A percentile compares a stretch with the other conserved stretches of the same genome.
phyloP scores from a whole-genome alignment of 2,888 invertebrate genomes.

The Teleogryllus oceanicus region DNA sequence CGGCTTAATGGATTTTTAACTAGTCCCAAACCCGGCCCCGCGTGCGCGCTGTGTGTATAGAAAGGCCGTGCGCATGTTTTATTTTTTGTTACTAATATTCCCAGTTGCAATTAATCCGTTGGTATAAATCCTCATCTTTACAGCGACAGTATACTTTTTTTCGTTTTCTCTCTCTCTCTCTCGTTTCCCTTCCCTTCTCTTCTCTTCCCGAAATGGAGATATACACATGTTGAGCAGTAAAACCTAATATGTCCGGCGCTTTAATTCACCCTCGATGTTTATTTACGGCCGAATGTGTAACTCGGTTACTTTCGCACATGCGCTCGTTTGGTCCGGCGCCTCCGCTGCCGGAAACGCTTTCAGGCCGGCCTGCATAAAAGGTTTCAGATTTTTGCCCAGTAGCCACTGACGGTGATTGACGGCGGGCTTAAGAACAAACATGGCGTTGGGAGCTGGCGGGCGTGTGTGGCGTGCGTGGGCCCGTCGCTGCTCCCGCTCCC shows the following conservation, averaged over 20 bases:
- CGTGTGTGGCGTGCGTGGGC: too few relatives aligned
- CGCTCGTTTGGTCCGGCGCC: not conserved
- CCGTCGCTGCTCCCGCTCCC: too few relatives aligned
- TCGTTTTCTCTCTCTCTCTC: not conserved
- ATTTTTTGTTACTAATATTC: not conserved
- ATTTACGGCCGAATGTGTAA: constrained; percentile 9
- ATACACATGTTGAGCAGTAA: constrained; percentile 8
- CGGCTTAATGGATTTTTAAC: not conserved
- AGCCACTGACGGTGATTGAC: not conserved
- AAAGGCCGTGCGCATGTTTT: not conserved
- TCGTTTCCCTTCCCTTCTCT: not conserved
- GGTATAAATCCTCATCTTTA: constrained; percentile 1
- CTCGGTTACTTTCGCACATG: constrained; percentile 1
- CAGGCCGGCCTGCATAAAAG: too few relatives aligned
- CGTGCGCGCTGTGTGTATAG: not conserved
- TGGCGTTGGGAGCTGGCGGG: not conserved
- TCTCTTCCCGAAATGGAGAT: not conserved
- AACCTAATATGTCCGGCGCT: constrained; percentile 9
- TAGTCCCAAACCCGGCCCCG: not conserved
- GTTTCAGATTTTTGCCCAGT: not conserved
- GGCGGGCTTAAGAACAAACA: not conserved
- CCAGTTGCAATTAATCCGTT: constrained; percentile 5
- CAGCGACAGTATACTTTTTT: not conserved
- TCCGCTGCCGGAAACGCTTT: too few relatives aligned
- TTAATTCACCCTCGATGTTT: constrained; percentile 2